These are phyloP conservation scores for Escarpia spicata DNA, from an alignment of 2,888 invertebrate species.

Conservation along the genomic window DNA sequence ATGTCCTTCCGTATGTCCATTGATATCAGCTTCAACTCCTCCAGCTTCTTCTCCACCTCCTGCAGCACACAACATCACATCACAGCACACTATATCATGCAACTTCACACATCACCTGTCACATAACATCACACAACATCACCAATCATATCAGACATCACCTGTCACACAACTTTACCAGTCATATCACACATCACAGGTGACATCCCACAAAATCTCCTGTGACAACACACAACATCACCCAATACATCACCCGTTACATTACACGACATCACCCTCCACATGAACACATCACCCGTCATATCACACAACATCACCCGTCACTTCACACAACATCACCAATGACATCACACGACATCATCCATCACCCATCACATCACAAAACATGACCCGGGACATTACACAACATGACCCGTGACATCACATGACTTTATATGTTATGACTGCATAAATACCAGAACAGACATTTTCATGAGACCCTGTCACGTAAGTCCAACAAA, in stretches of 20 bases:
- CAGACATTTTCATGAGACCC: no score
- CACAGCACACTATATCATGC: neutral
- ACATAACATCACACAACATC: neutral
- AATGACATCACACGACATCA: neutral
- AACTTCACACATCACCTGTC: no score
- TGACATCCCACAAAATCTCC: neutral
- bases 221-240: neutral
- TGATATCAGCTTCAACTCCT: constrained; percentile 59
- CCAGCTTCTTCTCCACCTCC: constrained; percentile 64
- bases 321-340: neutral
- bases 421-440: no score
- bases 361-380: neutral
- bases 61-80: constrained; percentile 35
- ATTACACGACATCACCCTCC: neutral
- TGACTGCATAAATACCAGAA: no score
- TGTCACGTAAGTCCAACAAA: no score
- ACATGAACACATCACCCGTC: neutral
- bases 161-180: no score
- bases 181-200: neutral
- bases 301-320: neutral
- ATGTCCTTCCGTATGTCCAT: constrained; percentile 63
- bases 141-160: no score
- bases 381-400: neutral
- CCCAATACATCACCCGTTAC: neutral
- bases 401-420: neutral